Conservation (phyloP, 2,888 invertebrate species). For the Laspeyria flexula region DNA sequence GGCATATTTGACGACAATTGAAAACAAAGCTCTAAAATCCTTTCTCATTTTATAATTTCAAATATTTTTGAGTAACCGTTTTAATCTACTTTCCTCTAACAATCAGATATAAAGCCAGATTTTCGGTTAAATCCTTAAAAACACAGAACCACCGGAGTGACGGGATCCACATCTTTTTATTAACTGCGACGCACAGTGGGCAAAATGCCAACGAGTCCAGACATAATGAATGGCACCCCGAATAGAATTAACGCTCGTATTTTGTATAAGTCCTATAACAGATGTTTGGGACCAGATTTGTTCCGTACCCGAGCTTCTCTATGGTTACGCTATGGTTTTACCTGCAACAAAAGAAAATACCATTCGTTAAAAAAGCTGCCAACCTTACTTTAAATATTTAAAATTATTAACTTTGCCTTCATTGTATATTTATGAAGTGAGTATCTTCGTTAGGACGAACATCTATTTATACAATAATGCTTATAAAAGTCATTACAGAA, state of each 20-base stretch:
- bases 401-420: no score
- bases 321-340: slow-evolving; percentile 41
- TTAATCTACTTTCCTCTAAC: neutral
- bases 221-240: slow-evolving; percentile 63
- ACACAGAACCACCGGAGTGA: neutral
- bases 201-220: slow-evolving; percentile 59
- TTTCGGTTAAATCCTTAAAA: neutral
- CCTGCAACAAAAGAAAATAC: slow-evolving; percentile 58
- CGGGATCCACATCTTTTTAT: slow-evolving; percentile 8
- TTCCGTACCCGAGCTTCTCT: slow-evolving; percentile 12
- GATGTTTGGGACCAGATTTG: slow-evolving; percentile 39
- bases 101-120: neutral
- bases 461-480: no score
- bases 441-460: no score
- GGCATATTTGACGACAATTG: no score
- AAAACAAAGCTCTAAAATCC: no score
- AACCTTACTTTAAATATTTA: no score
- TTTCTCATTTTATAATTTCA: no score
- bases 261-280: slow-evolving; percentile 37
- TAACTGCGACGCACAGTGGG: slow-evolving; percentile 57
- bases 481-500: no score
- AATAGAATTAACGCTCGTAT: slow-evolving; percentile 62
- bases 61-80: no score
- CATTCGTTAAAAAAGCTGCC: no score
- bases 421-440: no score